phyloP scores from a whole-genome alignment of 1,140 invertebrate genomes.

The Halesus radiatus region DNA sequence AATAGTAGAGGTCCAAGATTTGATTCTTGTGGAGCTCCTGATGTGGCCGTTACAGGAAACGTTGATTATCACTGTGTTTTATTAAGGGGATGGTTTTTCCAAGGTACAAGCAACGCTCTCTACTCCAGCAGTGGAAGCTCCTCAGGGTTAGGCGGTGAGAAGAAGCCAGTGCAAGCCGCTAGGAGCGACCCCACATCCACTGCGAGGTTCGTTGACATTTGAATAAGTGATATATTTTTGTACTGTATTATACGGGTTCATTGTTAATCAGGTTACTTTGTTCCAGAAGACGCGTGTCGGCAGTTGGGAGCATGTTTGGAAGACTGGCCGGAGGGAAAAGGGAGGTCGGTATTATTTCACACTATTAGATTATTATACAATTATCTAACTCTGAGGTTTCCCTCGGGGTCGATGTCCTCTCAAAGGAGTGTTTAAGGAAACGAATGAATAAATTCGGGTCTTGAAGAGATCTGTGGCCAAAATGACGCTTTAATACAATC shows the following conservation, averaged over 20 bases:
- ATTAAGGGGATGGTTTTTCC: not conserved
- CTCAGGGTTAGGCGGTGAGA: constrained; percentile 58
- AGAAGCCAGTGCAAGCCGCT: constrained; percentile 74
- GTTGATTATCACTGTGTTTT: not conserved
- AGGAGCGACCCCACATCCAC: constrained; percentile 78
- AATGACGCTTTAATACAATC: no score
- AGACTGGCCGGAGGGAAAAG: constrained; percentile 44
- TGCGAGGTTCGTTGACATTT: constrained; percentile 48
- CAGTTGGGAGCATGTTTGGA: constrained; percentile 56
- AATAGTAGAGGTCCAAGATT: no score
- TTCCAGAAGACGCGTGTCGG: constrained; percentile 51
- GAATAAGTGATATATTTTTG: no score
- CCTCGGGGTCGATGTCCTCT: no score
- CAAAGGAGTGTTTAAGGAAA: no score
- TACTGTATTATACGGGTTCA: no score
- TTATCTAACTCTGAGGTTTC: no score
- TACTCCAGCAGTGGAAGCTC: constrained; percentile 12
- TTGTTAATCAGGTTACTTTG: not conserved
- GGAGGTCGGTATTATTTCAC: constrained; percentile 45
- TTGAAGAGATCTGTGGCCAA: no score
- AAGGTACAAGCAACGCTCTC: constrained; percentile 9
- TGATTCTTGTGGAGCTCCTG: no score
- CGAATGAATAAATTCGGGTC: no score
- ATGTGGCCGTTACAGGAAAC: no score
- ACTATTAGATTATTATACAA: no score